Base-by-base conservation (phyloP, 1,140 invertebrate species). In the Drosophila pectinifera region DNA sequence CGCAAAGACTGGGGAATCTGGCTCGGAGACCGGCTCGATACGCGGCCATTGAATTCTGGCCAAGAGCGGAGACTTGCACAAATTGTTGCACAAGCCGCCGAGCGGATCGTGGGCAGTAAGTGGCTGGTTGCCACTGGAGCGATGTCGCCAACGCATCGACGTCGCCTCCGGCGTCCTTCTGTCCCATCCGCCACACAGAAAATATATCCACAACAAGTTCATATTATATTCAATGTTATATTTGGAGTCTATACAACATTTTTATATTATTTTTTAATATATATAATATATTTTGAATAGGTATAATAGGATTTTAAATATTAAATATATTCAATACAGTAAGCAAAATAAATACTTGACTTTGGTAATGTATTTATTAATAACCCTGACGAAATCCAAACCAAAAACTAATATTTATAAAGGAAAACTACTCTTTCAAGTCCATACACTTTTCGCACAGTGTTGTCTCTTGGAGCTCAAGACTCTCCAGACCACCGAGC, bases 11-110 rank as follows among this genome's bases (percentile, higher is more conserved):
- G 58, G 43, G 43, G 49, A 69, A 45, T 36, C 62, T 38, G 39
- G 55, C 24, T 24, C 31, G 36, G 59, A 62, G 36, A 34, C 61
- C 41, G 57, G 38, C 46, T 51, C 46, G 36, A 77, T 43, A 67
- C 65, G 67, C 56, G 45, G 28, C 43, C 69, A 73, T 46, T 79
- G 69, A 74, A 79, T 86, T 86, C 83, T 88, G 56, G 63, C 76
- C 48, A 51, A 67, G 55, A 65, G 59, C 53, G 41, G 26, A 61
- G 57, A 59, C 78, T 78, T 80, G 83, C 78, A 78, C 58, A 88
- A 88, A 79, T 64, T 48, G 79, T 88, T 86, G 83, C 83, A 86
- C 83, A 88, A 86, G 62, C 58, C 39, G 28, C 24, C 22, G 43
- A 28, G 49, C 36, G 24, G 28, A 38, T 70, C 72, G 82, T 85